phyloP scores from a whole-genome alignment of 1,140 invertebrate genomes.

The Ceratosolen solmsi region DNA sequence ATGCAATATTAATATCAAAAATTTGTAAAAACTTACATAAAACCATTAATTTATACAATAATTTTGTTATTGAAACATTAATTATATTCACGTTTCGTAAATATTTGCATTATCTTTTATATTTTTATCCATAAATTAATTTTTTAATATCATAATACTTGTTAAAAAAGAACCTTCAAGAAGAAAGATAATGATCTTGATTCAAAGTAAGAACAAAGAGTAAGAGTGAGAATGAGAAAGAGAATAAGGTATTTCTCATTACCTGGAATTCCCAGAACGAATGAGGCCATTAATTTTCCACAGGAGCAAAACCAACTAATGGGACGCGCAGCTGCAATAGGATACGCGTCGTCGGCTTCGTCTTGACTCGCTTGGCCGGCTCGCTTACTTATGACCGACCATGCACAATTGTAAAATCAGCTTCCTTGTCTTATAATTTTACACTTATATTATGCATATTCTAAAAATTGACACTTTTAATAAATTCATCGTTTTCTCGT shows the following conservation, averaged over 20 bases:
- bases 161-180: neutral
- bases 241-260: constrained; percentile 52
- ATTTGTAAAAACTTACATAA: too few species aligned
- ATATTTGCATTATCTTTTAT: too few species aligned
- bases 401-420: constrained; percentile 17
- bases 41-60: too few species aligned
- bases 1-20: too few species aligned
- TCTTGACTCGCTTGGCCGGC: constrained; percentile 17
- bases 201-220: constrained; percentile 14
- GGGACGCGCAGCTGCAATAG: constrained; percentile 40
- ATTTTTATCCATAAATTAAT: neutral
- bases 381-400: constrained; percentile 35
- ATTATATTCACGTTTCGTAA: too few species aligned
- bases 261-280: constrained; percentile 53
- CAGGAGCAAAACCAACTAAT: constrained; percentile 43
- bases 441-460: constrained; percentile 25
- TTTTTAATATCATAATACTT: constrained; percentile 16
- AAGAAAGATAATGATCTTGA: constrained; percentile 26
- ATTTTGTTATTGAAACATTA: too few species aligned
- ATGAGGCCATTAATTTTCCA: constrained; percentile 49
- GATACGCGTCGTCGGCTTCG: constrained; percentile 47
- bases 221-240: neutral
- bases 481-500: constrained; percentile 16
- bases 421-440: constrained; percentile 45
- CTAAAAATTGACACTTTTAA: constrained; percentile 1